Evolutionary conservation across 1,140 invertebrate genomes (phyloP).

Genomic region (Cephus cinctus): DNA sequence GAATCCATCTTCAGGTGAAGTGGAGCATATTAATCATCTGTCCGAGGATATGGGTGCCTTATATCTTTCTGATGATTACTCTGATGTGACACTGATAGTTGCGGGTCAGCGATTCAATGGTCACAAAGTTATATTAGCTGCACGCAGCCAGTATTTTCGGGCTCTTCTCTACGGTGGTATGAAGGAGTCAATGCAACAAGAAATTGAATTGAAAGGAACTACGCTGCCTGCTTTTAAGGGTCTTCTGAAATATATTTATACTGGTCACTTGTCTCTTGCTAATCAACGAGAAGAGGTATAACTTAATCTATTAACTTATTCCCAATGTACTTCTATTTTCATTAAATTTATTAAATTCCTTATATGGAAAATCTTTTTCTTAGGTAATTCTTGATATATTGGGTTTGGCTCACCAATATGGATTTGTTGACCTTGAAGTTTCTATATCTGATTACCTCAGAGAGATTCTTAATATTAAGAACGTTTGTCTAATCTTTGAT

Average conservation of each 20-base stretch:
- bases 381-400: conserved; percentile 50
- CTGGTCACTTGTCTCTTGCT: conserved; percentile 81
- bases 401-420: conserved; percentile 90
- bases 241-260: conserved; percentile 94
- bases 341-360: neutral
- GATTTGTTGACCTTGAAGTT: conserved; percentile 87
- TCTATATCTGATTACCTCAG: conserved; percentile 92
- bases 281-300: conserved; percentile 67
- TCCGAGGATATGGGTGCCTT: conserved; percentile 81
- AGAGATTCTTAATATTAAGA: conserved; percentile 81
- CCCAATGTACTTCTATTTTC: neutral
- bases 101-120: conserved; percentile 81
- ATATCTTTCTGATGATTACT: conserved; percentile 84
- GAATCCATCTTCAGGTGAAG: conserved; percentile 39
- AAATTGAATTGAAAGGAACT: conserved; percentile 84
- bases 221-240: conserved; percentile 87
- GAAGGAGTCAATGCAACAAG: conserved; percentile 75
- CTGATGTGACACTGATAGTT: conserved; percentile 88
- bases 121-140: conserved; percentile 89
- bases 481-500: conserved; percentile 93
- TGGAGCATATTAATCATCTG: conserved; percentile 48
- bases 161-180: conserved; percentile 89
- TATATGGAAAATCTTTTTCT: conserved; percentile 11
- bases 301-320: conserved; percentile 4
- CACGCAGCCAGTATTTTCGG: conserved; percentile 92